Evolutionary conservation across 2,113 vertebrate genomes (phyloP).

Genomic region (Pongo pygmaeus): DNA sequence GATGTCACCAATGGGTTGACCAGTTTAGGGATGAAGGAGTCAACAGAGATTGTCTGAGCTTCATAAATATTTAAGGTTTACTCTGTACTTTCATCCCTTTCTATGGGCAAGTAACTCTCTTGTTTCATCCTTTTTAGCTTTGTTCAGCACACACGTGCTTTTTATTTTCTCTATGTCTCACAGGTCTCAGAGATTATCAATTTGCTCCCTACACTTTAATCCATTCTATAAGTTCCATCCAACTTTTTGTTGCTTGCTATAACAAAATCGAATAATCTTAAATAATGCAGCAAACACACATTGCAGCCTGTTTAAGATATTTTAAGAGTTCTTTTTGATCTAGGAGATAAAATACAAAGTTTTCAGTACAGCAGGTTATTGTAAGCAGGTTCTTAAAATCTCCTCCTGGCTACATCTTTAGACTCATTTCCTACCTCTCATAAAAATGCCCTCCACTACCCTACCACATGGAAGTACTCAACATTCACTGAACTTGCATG

Average conservation of each 20-base stretch:
- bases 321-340: not conserved
- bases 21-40: not conserved
- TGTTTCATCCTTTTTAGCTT: not conserved
- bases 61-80: not conserved
- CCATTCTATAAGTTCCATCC: not conserved
- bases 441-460: not conserved
- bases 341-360: not conserved
- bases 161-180: not conserved
- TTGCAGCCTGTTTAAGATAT: not conserved
- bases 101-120: not conserved
- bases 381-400: not conserved
- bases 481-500: not conserved
- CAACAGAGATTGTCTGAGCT: not conserved
- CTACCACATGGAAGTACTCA: not conserved
- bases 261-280: not conserved
- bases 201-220: not conserved
- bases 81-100: not conserved
- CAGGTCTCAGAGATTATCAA: not conserved
- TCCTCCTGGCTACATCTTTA: not conserved
- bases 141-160: not conserved
- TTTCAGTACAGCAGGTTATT: not conserved
- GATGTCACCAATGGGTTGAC: not conserved
- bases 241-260: not conserved
- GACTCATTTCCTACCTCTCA: not conserved
- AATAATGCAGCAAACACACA: not conserved